Base-by-base conservation (phyloP, 2,888 invertebrate species). In the Eupithecia exiguata region DNA sequence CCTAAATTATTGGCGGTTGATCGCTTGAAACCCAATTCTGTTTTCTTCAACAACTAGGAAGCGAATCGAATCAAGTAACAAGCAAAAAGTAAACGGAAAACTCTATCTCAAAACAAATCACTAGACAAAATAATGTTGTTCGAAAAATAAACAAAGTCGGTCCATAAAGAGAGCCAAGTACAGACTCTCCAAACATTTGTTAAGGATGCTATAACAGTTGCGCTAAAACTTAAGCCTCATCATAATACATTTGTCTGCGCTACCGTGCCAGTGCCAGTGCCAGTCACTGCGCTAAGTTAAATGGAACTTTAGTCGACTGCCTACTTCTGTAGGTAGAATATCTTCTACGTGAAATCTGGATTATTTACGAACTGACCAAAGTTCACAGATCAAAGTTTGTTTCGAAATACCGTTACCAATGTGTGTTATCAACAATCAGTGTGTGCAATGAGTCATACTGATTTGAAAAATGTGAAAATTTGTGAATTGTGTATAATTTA, bases 201-300 rank as follows among this genome's bases (percentile, higher is more conserved):
- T 69, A 74, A 70, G 74, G 73, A 75, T 62, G 72, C 68, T 71
- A 73, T 74, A 74, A 75, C 71, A 75, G 78, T 78, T 69, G 65
- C 61, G 72, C 78, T 74, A 63, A 72, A 78, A 78, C 74, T 77
- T 75, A 73, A 69, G 74, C 63, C 75, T 78, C 69, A 74, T 78
- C 69, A 74, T 74, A 78, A 77, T 76, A 80, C 77, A 80, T 78
- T 79, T 79, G 76, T 78, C 74, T 77, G 78, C 75, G 69, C 40
- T 43, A 21, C 74, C 75, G 77, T 77, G 72, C 70, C 79, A 30
- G 30, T 77, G 72, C 70, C 79, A 30, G 30, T 30, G 4, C 30
- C 30, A 75, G 74, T 78, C 77, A 76, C 71, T 76, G 71, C 72
- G 65, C 70, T 62, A 74, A 77, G 71, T 74, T 72, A 77, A 78